A percentile compares a stretch with the other conserved stretches of the same genome.
phyloP scores from a whole-genome alignment of 1,140 invertebrate genomes.

The Drosophila simulans region DNA sequence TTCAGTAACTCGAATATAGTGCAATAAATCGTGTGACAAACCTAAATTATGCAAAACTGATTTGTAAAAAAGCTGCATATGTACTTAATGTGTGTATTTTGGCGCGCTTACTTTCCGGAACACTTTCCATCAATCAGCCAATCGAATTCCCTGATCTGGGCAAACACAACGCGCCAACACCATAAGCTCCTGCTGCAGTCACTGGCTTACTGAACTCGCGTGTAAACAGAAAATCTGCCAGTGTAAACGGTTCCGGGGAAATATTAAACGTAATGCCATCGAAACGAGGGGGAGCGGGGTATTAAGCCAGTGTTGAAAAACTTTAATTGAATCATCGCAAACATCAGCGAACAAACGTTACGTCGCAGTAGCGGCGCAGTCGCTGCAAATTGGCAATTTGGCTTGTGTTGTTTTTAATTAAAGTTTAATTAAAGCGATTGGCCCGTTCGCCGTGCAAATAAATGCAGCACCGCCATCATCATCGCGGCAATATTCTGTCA shows the following conservation, averaged over 20 bases:
- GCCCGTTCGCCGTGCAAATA: conserved; percentile 23
- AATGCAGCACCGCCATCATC: conserved; percentile 32
- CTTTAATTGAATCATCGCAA: conserved; percentile 76
- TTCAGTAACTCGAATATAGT: neutral
- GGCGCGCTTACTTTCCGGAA: conserved; percentile 6
- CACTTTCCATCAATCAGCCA: conserved; percentile 14
- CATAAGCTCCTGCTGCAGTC: conserved; percentile 19
- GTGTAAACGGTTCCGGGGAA: conserved; percentile 22
- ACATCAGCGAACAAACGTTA: conserved; percentile 51
- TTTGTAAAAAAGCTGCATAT: neutral
- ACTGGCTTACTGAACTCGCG: conserved; percentile 31
- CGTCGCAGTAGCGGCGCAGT: conserved; percentile 14
- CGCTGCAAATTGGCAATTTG: conserved; percentile 71
- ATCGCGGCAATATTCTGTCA: conserved; percentile 19
- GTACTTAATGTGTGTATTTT: conserved; percentile 14
- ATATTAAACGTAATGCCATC: conserved; percentile 18
- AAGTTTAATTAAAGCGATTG: conserved; percentile 79
- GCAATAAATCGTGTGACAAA: neutral
- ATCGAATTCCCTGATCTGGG: conserved; percentile 3
- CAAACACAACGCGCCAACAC: conserved; percentile 8
- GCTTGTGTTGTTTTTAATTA: conserved; percentile 76
- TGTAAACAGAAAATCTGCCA: conserved; percentile 25
- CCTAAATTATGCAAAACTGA: neutral
- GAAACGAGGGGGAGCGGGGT: conserved; percentile 23
- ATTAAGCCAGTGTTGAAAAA: conserved; percentile 65